Evolutionary conservation across 2,113 vertebrate species (phyloP), one percentile per base, ranked within the genome.

Genomic region (Sporophila hypoxantha): DNA sequence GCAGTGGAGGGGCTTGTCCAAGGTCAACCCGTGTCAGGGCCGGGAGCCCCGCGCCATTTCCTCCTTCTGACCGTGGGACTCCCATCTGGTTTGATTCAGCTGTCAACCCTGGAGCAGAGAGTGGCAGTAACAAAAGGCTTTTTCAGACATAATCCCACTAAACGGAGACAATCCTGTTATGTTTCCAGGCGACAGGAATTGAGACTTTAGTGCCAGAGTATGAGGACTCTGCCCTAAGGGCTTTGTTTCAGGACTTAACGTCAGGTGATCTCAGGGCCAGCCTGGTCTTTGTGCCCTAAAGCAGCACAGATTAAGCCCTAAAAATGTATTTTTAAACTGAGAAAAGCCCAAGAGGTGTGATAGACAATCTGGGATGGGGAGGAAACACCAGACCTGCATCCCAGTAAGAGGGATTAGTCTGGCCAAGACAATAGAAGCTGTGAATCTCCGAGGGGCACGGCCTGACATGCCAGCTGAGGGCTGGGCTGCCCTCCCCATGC

Each of bases 121-220:
- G 87, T 89, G 87, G 92, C 92, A 71, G 82, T 69, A 94, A 95
- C 94, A 95, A 95, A 95, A 89, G 85, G 91, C 89, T 91, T 95
- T 93, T 91, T 92, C 88, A 92, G 89, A 71, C 88, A 66, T 95
- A 95, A 95, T 95, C 92, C 95, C 79, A 32, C 89, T 94, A 93
- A 95, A 92, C 3, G 64, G 89, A 95, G 91, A 91, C 94, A 93
- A 95, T 95, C 92, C 94, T 88, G 91, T 95, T 95, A 93, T 47
- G 94, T 94, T 95, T 95, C 95, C 88, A 93, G 80, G 94, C 82
- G 82, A 93, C 93, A 91, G 88, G 94, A 89, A 91, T 81, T 91
- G 95, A 94, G 94, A 94, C 85, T 93, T 91, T 34, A 95, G 94
- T 91, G 91, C 89, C 83, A 82, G 87, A 85, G 62, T 85, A 74